Percentiles rank a stretch among this genome's conserved stretches.
phyloP scores from a whole-genome alignment of 2,888 invertebrate species.

The Mamestra brassicae region DNA sequence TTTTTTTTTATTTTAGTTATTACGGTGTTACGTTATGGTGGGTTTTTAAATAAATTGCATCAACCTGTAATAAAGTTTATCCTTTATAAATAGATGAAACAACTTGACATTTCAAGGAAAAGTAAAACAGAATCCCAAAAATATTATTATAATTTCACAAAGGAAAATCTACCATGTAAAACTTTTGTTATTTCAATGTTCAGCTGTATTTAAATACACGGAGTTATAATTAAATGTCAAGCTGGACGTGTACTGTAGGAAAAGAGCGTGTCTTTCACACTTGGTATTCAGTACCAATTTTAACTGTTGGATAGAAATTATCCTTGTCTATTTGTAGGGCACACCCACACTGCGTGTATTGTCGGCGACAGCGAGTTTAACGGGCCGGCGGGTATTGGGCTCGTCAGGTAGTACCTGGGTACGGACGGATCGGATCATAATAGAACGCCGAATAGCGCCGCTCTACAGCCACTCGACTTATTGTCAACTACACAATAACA shows the following conservation, averaged over 20 bases:
- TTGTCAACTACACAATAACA: constrained; percentile 74
- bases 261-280: constrained; percentile 20
- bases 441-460: constrained; percentile 60
- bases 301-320: constrained; percentile 68
- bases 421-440: constrained; percentile 61
- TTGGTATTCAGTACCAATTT: constrained; percentile 47
- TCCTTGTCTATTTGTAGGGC: constrained; percentile 67
- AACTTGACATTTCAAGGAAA: constrained; percentile 32
- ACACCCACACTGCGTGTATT: constrained; percentile 75
- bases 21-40: background rate
- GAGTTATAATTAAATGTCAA: constrained; percentile 27
- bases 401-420: constrained; percentile 68
- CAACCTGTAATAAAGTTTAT: constrained; percentile 8
- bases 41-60: constrained; percentile 5
- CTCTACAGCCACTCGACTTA: constrained; percentile 77
- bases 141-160: constrained; percentile 25
- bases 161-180: constrained; percentile 24
- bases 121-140: constrained; percentile 33
- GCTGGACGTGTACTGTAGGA: background rate
- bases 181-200: constrained; percentile 31
- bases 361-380: constrained; percentile 72
- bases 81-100: constrained; percentile 13
- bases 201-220: constrained; percentile 15
- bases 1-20: constrained; percentile 18
- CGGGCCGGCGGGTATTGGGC: constrained; percentile 68